A percentile compares a stretch with the other conserved stretches of the same genome.
These are phyloP conservation scores for Corythaixoides concolor DNA, from an alignment of 2,113 vertebrate species.

Conservation along the genomic window DNA sequence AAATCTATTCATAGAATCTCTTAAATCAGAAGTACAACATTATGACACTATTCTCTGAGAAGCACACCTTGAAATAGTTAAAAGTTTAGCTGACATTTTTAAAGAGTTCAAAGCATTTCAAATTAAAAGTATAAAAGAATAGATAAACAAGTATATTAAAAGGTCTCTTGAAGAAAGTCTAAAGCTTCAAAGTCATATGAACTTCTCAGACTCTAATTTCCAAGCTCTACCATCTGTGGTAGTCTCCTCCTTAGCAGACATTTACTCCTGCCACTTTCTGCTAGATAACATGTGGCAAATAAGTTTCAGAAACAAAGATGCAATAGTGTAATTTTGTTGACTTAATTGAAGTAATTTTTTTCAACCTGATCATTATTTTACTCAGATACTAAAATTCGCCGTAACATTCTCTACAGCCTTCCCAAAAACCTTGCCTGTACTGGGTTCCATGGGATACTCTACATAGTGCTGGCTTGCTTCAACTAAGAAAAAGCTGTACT, in stretches of 20 bases:
- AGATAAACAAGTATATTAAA: not conserved
- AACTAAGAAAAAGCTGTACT: not conserved
- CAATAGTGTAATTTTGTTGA: not conserved
- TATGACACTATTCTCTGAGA: not conserved
- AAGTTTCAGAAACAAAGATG: not conserved
- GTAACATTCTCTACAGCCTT: not conserved
- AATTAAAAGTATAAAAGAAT: not conserved
- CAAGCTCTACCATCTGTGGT: not conserved
- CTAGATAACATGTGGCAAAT: not conserved
- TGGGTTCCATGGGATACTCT: not conserved
- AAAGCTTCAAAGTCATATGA: not conserved
- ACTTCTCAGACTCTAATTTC: not conserved
- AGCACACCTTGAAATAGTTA: not conserved
- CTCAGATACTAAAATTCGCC: not conserved
- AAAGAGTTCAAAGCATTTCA: not conserved
- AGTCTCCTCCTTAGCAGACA: not conserved
- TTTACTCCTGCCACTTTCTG: not conserved
- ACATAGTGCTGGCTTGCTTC: not conserved
- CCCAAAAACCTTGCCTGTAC: not conserved
- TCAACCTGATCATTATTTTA: not conserved
- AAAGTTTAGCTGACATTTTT: not conserved
- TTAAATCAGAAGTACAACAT: not conserved
- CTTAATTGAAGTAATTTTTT: not conserved
- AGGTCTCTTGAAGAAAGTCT: not conserved
- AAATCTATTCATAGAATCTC: not conserved